Base-by-base conservation (phyloP, 2,888 invertebrate genomes). In the Cataglyphis rosenhaueri region DNA sequence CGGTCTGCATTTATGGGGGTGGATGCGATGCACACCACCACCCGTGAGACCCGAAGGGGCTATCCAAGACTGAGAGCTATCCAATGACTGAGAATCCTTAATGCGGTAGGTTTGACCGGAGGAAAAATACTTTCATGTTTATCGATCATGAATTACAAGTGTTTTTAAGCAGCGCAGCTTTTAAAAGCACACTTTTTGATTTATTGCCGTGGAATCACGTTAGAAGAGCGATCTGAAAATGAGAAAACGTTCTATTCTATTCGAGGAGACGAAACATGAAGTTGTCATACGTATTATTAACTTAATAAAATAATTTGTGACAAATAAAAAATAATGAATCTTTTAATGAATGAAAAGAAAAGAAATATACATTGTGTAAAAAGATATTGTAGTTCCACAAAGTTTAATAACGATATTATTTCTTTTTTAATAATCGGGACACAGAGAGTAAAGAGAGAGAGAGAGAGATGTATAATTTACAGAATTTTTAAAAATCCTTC, bases 21-120 rank as follows among this genome's bases (percentile, higher is more conserved):
- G 84, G 74, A 87, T 86, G 71, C 84, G 68, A 88, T 84, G 73
- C 83, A 83, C 82, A 82, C 82, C 83, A 83, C 83, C 78, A 82
- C 66, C 38, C 52, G 41, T 65, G 79, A 21, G 64, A 75, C 35
- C 38, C 48, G 57, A 38, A 70, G 61, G 48, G 65, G 82, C 25
- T 76, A 71, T 84, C 82, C 84, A 66, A 76, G 79, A 88, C 86
- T 73, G 76, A 21, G 12, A 75, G 82, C 25, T 76, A 71, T 84
- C 82, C 84, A 66, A 76, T 78, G 79, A 88, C 86, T 73, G 76
- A 84, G 75, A 48, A 84, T 84, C 66, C 66, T 68, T 76, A 29
- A 68, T 76, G 59, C 59, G 64, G 82, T 85, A 48, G 84, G 73
- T 83, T 59, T 61, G 66, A 76, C 68, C 29, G 52, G 44, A 76